A percentile compares a stretch with the other conserved stretches of the same genome.
These are phyloP conservation scores for Pseudopodoces humilis DNA, from an alignment of 2,113 vertebrate genomes.

Conservation along the genomic window DNA sequence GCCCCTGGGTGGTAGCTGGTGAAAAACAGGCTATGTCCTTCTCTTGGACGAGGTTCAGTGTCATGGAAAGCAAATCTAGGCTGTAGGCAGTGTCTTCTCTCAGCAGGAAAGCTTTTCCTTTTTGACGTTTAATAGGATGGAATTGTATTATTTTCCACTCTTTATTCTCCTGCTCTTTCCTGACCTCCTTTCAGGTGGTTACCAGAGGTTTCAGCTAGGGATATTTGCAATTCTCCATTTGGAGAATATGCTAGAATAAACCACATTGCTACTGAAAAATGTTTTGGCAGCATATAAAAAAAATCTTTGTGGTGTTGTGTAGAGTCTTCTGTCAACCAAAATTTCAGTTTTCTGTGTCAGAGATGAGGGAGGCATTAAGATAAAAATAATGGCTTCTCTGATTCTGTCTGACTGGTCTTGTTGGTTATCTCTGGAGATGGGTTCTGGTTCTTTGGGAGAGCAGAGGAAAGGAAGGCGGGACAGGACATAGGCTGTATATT, in stretches of 20 bases:
- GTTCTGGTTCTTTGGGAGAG: not conserved
- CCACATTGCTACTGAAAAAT: not conserved
- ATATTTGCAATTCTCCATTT: not conserved
- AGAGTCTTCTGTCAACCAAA: not conserved
- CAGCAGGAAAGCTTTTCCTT: not conserved
- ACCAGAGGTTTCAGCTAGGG: not conserved
- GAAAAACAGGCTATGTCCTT: not conserved
- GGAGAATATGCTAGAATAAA: not conserved
- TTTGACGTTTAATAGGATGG: not conserved
- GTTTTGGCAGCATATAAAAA: not conserved
- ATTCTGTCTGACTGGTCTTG: not conserved
- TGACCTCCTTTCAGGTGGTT: conserved; percentile 3
- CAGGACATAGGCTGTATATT: not conserved
- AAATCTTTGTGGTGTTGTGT: not conserved
- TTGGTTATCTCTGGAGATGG: not conserved
- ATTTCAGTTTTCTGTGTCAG: not conserved
- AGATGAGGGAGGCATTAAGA: not conserved
- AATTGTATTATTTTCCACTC: not conserved
- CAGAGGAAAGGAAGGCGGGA: not conserved
- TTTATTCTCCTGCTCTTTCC: conserved; percentile 40
- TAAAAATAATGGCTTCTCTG: not conserved
- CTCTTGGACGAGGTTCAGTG: not conserved
- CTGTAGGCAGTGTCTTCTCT: conserved; percentile 12
- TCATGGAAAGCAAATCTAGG: not conserved
- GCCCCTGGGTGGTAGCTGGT: not conserved